phyloP scores from a whole-genome alignment of 1,140 invertebrate species.

The Lineus longissimus region DNA sequence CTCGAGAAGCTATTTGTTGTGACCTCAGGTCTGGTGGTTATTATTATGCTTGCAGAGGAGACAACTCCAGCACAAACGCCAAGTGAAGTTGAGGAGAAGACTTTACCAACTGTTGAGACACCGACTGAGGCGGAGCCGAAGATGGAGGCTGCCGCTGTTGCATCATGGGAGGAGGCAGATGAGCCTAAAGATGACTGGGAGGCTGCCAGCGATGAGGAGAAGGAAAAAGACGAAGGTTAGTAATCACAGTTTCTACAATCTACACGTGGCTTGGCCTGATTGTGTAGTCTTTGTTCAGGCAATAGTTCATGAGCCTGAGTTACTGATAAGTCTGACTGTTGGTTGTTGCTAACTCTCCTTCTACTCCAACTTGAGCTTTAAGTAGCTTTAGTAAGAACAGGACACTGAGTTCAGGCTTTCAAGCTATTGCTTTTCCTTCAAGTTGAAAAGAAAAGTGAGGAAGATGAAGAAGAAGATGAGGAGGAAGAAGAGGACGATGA shows the following conservation, averaged over 20 bases:
- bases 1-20: too few relatives aligned
- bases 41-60: not conserved
- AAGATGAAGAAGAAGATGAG: slow-evolving; percentile 2
- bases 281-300: too few relatives aligned
- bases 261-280: not conserved
- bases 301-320: too few relatives aligned
- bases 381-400: not conserved
- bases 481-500: slow-evolving; percentile 9
- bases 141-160: not conserved
- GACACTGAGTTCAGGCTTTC: not conserved
- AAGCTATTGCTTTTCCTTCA: not conserved
- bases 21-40: too few relatives aligned
- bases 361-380: too few relatives aligned
- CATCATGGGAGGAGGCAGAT: slow-evolving; percentile 20
- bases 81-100: slow-evolving; percentile 23
- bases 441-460: not conserved
- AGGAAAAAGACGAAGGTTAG: not conserved
- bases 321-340: too few relatives aligned
- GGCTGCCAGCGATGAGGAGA: slow-evolving; percentile 21
- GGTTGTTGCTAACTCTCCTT: too few relatives aligned
- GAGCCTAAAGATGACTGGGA: slow-evolving; percentile 39
- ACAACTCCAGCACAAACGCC: slow-evolving; percentile 19
- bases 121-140: slow-evolving; percentile 11
- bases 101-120: not conserved
- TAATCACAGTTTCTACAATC: too few relatives aligned